phyloP scores from a whole-genome alignment of 2,797 vertebrate genomes.

The Delichon dasypus region DNA sequence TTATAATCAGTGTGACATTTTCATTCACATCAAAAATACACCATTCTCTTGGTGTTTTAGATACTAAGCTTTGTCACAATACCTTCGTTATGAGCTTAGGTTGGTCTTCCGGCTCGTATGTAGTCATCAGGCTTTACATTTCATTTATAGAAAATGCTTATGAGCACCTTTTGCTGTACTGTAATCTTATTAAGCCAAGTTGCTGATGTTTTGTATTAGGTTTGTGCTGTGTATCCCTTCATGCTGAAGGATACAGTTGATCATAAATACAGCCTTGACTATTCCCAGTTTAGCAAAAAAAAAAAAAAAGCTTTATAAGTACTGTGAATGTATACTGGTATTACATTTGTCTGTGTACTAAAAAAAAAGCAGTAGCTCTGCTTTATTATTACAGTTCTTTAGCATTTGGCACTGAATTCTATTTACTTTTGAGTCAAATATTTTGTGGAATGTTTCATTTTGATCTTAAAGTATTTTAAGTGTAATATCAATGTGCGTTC shows the following conservation, averaged over 20 bases:
- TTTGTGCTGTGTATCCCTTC: slow-evolving; percentile 11
- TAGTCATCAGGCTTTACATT: slow-evolving; percentile 78
- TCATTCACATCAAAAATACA: neutral
- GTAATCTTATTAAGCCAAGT: slow-evolving; percentile 73
- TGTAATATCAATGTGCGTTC: neutral
- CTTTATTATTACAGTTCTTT: neutral
- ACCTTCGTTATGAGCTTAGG: slow-evolving; percentile 58
- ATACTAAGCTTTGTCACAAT: slow-evolving; percentile 18
- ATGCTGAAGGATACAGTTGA: neutral
- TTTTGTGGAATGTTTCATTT: neutral
- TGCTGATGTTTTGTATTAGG: neutral
- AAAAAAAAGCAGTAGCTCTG: neutral
- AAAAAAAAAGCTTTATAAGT: neutral
- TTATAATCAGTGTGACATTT: neutral
- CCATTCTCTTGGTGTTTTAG: neutral
- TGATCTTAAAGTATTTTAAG: neutral
- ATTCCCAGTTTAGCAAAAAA: neutral
- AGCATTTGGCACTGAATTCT: neutral
- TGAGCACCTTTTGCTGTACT: slow-evolving; percentile 69
- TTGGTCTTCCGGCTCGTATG: slow-evolving; percentile 57
- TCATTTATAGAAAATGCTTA: slow-evolving; percentile 79
- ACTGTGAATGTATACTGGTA: neutral
- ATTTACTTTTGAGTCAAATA: neutral
- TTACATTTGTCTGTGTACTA: neutral
- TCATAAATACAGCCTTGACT: neutral